Evolutionary conservation across 2,113 vertebrate species (phyloP), one percentile per base, ranked within the genome.

Genomic region (Lota lota): DNA sequence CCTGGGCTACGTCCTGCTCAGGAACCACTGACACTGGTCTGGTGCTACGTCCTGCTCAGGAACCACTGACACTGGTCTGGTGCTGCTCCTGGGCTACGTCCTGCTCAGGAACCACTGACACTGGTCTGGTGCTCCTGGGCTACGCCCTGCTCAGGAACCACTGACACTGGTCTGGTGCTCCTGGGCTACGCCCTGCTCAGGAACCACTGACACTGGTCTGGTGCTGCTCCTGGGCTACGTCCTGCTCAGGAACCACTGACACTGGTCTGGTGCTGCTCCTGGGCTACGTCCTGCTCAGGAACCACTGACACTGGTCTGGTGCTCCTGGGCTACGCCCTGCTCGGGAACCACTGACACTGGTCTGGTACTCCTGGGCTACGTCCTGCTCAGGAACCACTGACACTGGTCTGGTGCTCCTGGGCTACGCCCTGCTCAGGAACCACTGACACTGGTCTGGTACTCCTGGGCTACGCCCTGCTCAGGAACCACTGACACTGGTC

Each of bases 61-160:
- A 91, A 89, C 82, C 87, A 83, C 81, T 91, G 78, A 90, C 53
- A 36, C 4, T 24, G 3, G 0, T 0, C 28, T 1, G 15, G n/a
- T n/a, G n/a, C n/a, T n/a, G n/a, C n/a, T n/a, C n/a, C 28, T 33
- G 28, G 28, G n/a, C n/a, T n/a, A n/a, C n/a, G n/a, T 33, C 28
- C 28, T 33, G 28, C 2, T 33, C 28, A 6, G 28, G 28, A 33
- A 33, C 28, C 28, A 4, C 28, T 33, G 28, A 33, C 0, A 87
- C 88, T 0, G 84, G 88, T 58, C 85, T 92, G 67, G 73, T 90
- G 69, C 76, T 92, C 33, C 70, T 92, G 62, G 86, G 85, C 12
- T 92, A 89, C 68, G 87, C 90, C 58, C 79, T 92, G 0, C 68
- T 70, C 75, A 89, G 88, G 73, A 91, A 89, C 82, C 87, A 83